These are phyloP conservation scores for Oryzias javanicus DNA, from an alignment of 2,113 vertebrate genomes.

Conservation along the genomic window DNA sequence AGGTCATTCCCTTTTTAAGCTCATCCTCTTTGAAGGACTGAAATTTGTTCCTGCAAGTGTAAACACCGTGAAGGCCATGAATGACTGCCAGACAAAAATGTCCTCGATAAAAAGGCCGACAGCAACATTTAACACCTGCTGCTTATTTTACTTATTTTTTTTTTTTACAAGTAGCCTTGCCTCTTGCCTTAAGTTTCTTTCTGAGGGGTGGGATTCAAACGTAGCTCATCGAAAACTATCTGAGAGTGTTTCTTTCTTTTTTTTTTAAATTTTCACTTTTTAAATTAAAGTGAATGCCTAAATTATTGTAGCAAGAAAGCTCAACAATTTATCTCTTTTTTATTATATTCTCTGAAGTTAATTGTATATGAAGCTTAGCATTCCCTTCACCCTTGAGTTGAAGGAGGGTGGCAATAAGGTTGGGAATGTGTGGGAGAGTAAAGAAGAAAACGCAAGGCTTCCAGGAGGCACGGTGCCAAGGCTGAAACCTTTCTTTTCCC, in stretches of 20 bases:
- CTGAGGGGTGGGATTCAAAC: neutral
- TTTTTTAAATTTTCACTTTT: neutral
- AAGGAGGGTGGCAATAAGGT: conserved; percentile 44
- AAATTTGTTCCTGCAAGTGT: conserved; percentile 38
- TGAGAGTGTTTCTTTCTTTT: neutral
- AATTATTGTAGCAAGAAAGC: no score
- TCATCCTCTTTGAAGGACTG: conserved; percentile 35
- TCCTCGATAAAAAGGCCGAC: conserved; percentile 65
- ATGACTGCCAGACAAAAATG: conserved; percentile 58
- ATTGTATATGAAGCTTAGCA: no score
- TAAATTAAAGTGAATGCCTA: no score
- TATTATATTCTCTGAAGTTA: no score
- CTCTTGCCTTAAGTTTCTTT: neutral
- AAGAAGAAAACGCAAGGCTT: conserved; percentile 57
- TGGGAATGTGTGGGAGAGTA: conserved; percentile 63
- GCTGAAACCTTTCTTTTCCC: conserved; percentile 48
- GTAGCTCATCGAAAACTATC: neutral
- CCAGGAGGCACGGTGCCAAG: conserved; percentile 63
- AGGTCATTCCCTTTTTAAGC: conserved; percentile 14
- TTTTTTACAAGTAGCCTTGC: conserved; percentile 26
- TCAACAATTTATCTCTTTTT: no score
- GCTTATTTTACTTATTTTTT: conserved; percentile 17
- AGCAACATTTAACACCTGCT: conserved; percentile 73
- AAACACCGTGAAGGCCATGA: conserved; percentile 59
- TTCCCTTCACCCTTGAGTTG: conserved; percentile 24